Evolutionary conservation across 2,797 vertebrate species (phyloP).

Genomic region (Hybognathus amarus): DNA sequence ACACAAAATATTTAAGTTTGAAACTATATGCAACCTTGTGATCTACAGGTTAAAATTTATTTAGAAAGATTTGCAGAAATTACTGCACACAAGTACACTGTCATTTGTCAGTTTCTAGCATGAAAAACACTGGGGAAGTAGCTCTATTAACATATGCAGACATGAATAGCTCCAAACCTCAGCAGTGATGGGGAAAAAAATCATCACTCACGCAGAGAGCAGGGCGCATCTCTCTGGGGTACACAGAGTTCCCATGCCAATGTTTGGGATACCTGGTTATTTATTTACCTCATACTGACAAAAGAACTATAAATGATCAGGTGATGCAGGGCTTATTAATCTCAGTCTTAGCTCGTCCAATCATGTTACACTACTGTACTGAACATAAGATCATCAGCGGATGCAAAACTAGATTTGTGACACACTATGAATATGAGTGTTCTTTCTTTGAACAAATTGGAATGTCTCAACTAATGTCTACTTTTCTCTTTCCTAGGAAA

Average conservation of each 20-base stretch:
- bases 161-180: constrained; percentile 11
- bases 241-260: not conserved
- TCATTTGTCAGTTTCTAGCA: not conserved
- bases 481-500: not conserved
- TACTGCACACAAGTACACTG: not conserved
- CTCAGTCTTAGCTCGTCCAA: not conserved
- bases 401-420: not conserved
- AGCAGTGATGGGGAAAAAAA: not conserved
- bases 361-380: not conserved
- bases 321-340: constrained; percentile 4
- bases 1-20: not conserved
- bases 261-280: constrained; percentile 38
- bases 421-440: not conserved
- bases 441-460: not conserved
- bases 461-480: not conserved
- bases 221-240: not conserved
- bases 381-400: not conserved
- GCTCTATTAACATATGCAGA: constrained; percentile 8
- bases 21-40: not conserved
- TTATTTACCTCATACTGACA: constrained; percentile 45
- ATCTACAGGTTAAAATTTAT: not conserved
- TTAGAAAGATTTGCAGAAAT: not conserved
- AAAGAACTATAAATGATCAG: constrained; percentile 12
- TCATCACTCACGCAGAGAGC: not conserved
- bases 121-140: not conserved